Evolutionary conservation across 2,888 invertebrate genomes (phyloP).

Genomic region (Cerceris rybyensis): DNA sequence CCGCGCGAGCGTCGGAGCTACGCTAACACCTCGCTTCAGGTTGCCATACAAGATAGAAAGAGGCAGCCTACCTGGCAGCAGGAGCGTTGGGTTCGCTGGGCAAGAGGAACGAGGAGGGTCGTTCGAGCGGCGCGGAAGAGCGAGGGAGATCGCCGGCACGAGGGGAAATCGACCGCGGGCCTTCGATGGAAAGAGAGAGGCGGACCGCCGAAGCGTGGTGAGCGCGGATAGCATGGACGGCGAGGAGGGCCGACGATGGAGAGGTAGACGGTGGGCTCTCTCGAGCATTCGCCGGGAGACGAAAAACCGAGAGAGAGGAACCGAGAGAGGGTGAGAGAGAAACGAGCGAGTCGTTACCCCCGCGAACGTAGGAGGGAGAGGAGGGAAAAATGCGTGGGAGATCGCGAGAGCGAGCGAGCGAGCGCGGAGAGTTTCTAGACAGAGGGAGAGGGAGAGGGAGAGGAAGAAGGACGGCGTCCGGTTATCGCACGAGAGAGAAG

Average conservation of each 20-base stretch:
- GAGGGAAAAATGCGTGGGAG: constrained; percentile 38
- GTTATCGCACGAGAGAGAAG: constrained; percentile 19
- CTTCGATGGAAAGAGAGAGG: not conserved
- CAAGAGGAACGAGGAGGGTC: constrained; percentile 39
- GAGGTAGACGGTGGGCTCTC: constrained; percentile 18
- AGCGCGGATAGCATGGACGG: constrained; percentile 17
- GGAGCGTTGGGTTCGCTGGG: constrained; percentile 53
- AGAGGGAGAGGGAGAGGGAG: constrained; percentile 39
- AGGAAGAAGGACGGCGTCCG: constrained; percentile 29
- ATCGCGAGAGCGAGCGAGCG: constrained; percentile 30
- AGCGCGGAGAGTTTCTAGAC: too few species aligned
- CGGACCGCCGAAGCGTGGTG: constrained; percentile 7
- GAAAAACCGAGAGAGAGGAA: constrained; percentile 34
- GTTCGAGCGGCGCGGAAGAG: constrained; percentile 37
- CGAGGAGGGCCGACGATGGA: constrained; percentile 44
- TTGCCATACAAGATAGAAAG: constrained; percentile 31
- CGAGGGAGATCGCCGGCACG: constrained; percentile 10
- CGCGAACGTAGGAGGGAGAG: constrained; percentile 31
- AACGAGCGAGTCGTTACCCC: constrained; percentile 20
- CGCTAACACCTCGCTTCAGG: constrained; percentile 29
- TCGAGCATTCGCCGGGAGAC: constrained; percentile 14
- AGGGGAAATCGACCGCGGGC: constrained; percentile 1
- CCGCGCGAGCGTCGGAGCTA: constrained; percentile 9
- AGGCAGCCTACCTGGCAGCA: constrained; percentile 38
- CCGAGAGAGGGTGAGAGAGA: constrained; percentile 38